A percentile compares a stretch with the other conserved stretches of the same genome.
Evolutionary conservation across 2,797 vertebrate species (phyloP).

Genomic region (Salarias fasciatus): DNA sequence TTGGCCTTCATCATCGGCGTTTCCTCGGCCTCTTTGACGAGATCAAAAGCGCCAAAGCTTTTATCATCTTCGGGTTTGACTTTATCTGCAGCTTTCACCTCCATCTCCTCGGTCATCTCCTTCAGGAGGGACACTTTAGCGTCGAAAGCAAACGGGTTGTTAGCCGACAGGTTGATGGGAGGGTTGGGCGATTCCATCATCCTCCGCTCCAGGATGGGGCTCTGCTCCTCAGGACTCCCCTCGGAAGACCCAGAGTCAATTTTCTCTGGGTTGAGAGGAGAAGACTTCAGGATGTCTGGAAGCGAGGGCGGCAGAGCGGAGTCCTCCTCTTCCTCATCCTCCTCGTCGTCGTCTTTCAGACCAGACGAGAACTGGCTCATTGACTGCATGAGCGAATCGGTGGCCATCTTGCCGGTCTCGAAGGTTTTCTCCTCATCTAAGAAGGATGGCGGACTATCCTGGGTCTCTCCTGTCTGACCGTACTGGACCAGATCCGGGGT

Average conservation of each 20-base stretch:
- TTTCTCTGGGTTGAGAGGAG: slow-evolving; percentile 85
- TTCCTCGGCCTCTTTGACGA: slow-evolving; percentile 89
- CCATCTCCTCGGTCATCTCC: slow-evolving; percentile 77
- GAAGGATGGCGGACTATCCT: slow-evolving; percentile 81
- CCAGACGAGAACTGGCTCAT: slow-evolving; percentile 81
- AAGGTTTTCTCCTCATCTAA: slow-evolving; percentile 85
- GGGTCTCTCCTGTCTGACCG: slow-evolving; percentile 86
- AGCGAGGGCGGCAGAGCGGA: slow-evolving; percentile 79
- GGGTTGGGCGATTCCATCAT: slow-evolving; percentile 85
- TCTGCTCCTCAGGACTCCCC: slow-evolving; percentile 81
- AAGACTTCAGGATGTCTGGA: slow-evolving; percentile 92
- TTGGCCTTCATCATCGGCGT: slow-evolving; percentile 47
- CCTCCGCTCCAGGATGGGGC: slow-evolving; percentile 75
- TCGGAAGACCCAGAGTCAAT: slow-evolving; percentile 82
- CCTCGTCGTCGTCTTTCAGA: slow-evolving; percentile 77
- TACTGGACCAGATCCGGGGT: slow-evolving; percentile 96
- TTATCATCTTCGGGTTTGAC: slow-evolving; percentile 71
- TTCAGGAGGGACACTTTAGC: slow-evolving; percentile 84
- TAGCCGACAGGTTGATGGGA: slow-evolving; percentile 80
- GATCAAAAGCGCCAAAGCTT: slow-evolving; percentile 90
- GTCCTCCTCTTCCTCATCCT: slow-evolving; percentile 72
- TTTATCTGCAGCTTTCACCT: slow-evolving; percentile 69
- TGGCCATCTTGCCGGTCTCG: slow-evolving; percentile 83
- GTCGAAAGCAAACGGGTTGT: slow-evolving; percentile 87
- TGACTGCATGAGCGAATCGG: slow-evolving; percentile 81